phyloP scores from a whole-genome alignment of 2,888 invertebrate species.

The Trichopria drosophilae region DNA sequence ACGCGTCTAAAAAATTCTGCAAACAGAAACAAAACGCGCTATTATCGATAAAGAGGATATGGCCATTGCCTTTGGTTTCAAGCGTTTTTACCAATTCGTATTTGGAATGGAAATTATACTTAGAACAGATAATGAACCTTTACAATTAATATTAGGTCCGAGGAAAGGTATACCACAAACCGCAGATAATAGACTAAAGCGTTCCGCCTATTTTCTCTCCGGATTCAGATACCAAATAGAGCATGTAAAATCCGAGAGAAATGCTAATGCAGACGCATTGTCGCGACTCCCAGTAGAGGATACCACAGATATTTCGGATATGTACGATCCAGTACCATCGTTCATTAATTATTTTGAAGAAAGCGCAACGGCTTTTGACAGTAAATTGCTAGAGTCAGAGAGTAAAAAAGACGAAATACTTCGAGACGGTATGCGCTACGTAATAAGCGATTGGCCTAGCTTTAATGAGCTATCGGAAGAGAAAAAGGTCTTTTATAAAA shows the following conservation, averaged over 20 bases:
- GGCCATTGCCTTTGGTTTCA: slow-evolving; percentile 11
- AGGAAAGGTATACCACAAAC: slow-evolving; percentile 33
- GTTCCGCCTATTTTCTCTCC: slow-evolving; percentile 37
- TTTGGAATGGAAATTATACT: slow-evolving; percentile 36
- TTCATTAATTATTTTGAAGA: too few species aligned
- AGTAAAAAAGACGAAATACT: slow-evolving; percentile 21
- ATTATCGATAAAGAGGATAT: slow-evolving; percentile 33
- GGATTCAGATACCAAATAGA: slow-evolving; percentile 20
- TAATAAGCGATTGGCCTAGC: slow-evolving; percentile 10
- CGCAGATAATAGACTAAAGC: slow-evolving; percentile 39
- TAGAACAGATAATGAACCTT: slow-evolving; percentile 49
- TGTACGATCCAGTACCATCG: too few species aligned
- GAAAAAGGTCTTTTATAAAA: slow-evolving; percentile 37
- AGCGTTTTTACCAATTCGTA: slow-evolving; percentile 22
- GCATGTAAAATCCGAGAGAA: slow-evolving; percentile 13
- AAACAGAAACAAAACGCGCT: slow-evolving; percentile 22
- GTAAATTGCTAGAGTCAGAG: slow-evolving; percentile 12
- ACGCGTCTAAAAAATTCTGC: slow-evolving; percentile 24
- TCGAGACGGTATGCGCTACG: slow-evolving; percentile 19
- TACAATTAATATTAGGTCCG: slow-evolving; percentile 42
- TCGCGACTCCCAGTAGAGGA: slow-evolving; percentile 21
- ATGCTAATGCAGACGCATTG: slow-evolving; percentile 21
- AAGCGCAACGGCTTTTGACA: too few species aligned
- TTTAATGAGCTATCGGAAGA: slow-evolving; percentile 7
- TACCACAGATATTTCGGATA: not conserved